Conservation (phyloP, 1,140 invertebrate species). For the Homarus americanus region DNA sequence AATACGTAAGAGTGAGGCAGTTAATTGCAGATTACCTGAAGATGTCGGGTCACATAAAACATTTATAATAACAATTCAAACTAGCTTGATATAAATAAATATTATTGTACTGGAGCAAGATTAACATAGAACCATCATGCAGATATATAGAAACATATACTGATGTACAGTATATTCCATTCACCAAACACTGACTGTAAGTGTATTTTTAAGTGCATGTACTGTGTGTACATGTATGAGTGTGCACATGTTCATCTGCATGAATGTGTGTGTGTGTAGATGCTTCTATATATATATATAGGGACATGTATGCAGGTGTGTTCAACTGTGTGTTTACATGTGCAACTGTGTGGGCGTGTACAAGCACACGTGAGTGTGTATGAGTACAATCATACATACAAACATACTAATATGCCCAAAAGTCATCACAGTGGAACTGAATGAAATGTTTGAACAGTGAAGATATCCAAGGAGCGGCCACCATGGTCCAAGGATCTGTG, state of each 20-base stretch:
- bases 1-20: neutral
- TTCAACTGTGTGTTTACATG: no score
- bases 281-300: no score
- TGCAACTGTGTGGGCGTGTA: no score
- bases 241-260: no score
- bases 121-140: neutral
- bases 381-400: neutral
- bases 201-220: neutral
- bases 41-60: neutral
- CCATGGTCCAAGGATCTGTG: neutral
- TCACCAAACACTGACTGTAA: neutral
- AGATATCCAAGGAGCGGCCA: neutral
- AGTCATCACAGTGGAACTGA: neutral
- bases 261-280: no score
- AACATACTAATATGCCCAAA: neutral
- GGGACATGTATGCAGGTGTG: no score
- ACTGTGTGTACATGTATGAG: neutral
- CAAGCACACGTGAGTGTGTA: no score
- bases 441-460: neutral
- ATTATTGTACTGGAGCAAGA: slow-evolving; percentile 6
- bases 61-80: neutral
- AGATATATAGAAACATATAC: slow-evolving; percentile 17
- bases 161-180: neutral
- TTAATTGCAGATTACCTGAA: slow-evolving; percentile 4
- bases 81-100: slow-evolving; percentile 12